Conservation (phyloP, 2,888 invertebrate species). For the Aporophyla lueneburgensis region DNA sequence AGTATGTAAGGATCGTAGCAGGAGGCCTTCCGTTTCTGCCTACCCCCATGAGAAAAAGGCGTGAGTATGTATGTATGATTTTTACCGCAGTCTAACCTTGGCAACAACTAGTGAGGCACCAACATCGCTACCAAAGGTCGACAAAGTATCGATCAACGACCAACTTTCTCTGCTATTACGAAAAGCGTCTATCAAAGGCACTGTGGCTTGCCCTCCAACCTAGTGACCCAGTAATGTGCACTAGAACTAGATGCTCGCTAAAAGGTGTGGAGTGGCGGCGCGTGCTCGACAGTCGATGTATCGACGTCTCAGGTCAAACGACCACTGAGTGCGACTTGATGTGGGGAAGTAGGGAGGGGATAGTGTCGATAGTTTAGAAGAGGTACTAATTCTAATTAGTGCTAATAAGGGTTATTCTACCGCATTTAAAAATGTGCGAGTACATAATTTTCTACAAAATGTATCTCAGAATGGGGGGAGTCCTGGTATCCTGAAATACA, state of each 20-base stretch:
- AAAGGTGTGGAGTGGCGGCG: constrained; percentile 83
- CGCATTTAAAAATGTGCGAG: too few relatives aligned
- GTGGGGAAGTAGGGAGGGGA: constrained; percentile 62
- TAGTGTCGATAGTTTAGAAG: constrained; percentile 47
- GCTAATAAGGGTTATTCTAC: too few relatives aligned
- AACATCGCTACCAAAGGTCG: constrained; percentile 36
- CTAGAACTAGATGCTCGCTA: constrained; percentile 71
- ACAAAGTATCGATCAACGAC: constrained; percentile 27
- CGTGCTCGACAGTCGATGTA: constrained; percentile 87
- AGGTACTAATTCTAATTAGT: too few relatives aligned
- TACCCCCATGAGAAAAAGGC: too few relatives aligned
- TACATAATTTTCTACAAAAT: too few relatives aligned
- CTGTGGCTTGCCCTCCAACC: constrained; percentile 62
- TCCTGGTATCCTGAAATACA: too few relatives aligned
- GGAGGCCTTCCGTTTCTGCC: too few relatives aligned
- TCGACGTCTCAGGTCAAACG: constrained; percentile 83
- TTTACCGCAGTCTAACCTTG: background rate
- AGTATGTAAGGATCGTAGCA: too few relatives aligned
- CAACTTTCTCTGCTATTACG: constrained; percentile 36
- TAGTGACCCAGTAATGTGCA: constrained; percentile 81
- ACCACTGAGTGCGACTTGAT: constrained; percentile 74
- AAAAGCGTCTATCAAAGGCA: constrained; percentile 21
- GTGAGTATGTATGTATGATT: background rate
- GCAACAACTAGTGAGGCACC: background rate
- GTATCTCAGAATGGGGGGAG: too few relatives aligned